Base-by-base conservation (phyloP, 2,888 invertebrate species). In the Phyllotreta striolata region DNA sequence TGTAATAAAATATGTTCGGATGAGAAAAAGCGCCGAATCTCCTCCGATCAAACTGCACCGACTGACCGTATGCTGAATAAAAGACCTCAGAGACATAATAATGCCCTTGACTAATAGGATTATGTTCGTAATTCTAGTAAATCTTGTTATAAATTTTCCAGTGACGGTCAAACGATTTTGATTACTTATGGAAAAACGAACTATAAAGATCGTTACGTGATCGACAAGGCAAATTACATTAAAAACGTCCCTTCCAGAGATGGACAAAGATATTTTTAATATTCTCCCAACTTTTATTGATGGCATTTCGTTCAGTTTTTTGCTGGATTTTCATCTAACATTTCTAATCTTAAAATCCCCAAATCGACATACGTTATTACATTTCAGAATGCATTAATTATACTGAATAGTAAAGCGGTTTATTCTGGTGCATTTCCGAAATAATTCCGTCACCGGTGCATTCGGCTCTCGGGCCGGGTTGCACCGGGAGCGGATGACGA, bases 91-190 rank as follows among this genome's bases (percentile, higher is more conserved):
- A 40, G 39, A 35, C 43, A 60, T 41, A 49, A 58, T 52, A 38
- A 40, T 58, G 49, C 55, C 65, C 65, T 65, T 62, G 62, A 57
- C 57, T 57, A 58, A 65, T 65, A 55, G 35, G 65, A 65, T 65
- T 65, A 65, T 41, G 14, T 41, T 39, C 47, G 44, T 62, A 65
- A 65, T 65, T 57, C 62, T 10, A 47, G 47, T 57, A 57, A 65
- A 65, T 65, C 65, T 65, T 65, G 65, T 65, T 65, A 65, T 62
- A 62, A 61, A 62, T 57, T 61, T 57, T 35, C 44, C 46, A 37
- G 56, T 64, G 51, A 54, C 54, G 62, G 58, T 46, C 54, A 57
- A 47, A 47, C 24, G 49, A 58, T 60, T 59, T 41, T 39, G 65
- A 62, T 62, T 43, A 62, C 24, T 24, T 24, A 38, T 43, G 57